Base-by-base conservation (phyloP, 2,888 invertebrate species). In the Galeopsomyia nigrocyanea region DNA sequence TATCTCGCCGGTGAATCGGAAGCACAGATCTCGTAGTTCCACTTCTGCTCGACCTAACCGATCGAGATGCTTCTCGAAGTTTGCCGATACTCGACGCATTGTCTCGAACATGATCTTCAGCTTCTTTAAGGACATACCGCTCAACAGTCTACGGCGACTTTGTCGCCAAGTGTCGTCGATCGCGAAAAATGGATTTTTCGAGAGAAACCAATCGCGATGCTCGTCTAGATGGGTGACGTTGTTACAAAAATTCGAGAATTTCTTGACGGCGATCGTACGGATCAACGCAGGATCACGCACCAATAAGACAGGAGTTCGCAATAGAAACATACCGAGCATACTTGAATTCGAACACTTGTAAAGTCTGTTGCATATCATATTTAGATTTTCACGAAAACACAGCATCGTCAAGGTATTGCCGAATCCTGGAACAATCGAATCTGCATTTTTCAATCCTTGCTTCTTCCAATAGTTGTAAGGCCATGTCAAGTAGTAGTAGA, bases 1-100 rank as follows among this genome's bases (percentile, higher is more conserved):
- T 0, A 82, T 71, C 31, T 84, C 81, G 0, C 79, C 79, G 0
- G 83, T 84, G 60, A 79, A 81, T 58, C 72, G 76, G 2, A 76
- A 53, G 16, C 78, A 78, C 2, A 81, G 53, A 0, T 73, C n/a
- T 46, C 82, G 82, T 22, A 79, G 3, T 17, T 86, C 82, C 0
- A 80, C 49, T 56, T 68, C 75, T 0, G 7, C n/a, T 39, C 17
- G 21, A 39, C 39, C 39, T 39, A 63, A 16, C 10, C n/a, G 21
- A 14, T 50, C 31, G 13, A 73, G 58, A 55, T 73, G 71, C 19
- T 64, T 31, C 0, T 62, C 51, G 17, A 76, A 70, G 53, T 75
- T 64, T 1, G n/a, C 3, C 2, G 60, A 49, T 9, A 75, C 67
- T 13, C 31, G 65, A 10, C 64, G 57, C 47, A 75, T 50, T 9